Evolutionary conservation across 2,797 vertebrate species (phyloP).

Genomic region (Thalassophryne amazonica): DNA sequence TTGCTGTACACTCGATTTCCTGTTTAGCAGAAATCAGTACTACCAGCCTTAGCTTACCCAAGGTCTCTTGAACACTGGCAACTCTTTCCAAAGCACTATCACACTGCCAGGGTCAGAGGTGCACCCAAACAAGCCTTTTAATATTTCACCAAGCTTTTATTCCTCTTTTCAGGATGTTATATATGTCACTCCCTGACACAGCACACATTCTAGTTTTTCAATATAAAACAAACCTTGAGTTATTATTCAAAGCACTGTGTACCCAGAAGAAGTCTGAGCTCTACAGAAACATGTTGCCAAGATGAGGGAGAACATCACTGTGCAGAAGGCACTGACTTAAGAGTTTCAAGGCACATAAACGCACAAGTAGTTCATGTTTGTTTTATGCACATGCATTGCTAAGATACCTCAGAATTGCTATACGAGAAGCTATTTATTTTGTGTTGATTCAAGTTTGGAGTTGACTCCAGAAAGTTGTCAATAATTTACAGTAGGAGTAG

Average conservation of each 20-base stretch:
- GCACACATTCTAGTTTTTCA: not conserved
- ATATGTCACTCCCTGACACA: constrained; percentile 16
- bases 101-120: constrained; percentile 52
- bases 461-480: constrained; percentile 6
- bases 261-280: constrained; percentile 37
- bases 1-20: constrained; percentile 48
- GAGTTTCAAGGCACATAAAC: not conserved
- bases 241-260: constrained; percentile 25
- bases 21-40: constrained; percentile 29
- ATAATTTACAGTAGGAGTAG: constrained; percentile 26
- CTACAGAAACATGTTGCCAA: not conserved
- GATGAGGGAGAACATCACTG: not conserved
- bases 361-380: not conserved
- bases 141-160: constrained; percentile 21
- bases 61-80: constrained; percentile 31
- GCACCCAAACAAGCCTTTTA: constrained; percentile 54
- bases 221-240: constrained; percentile 4
- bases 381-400: not conserved
- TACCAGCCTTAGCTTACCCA: constrained; percentile 35
- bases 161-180: constrained; percentile 2
- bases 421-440: not conserved
- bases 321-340: constrained; percentile 4
- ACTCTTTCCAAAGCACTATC: constrained; percentile 40
- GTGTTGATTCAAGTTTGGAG: not conserved
- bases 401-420: not conserved